Conservation (phyloP, 2,113 vertebrate genomes). For the Clinocottus analis region DNA sequence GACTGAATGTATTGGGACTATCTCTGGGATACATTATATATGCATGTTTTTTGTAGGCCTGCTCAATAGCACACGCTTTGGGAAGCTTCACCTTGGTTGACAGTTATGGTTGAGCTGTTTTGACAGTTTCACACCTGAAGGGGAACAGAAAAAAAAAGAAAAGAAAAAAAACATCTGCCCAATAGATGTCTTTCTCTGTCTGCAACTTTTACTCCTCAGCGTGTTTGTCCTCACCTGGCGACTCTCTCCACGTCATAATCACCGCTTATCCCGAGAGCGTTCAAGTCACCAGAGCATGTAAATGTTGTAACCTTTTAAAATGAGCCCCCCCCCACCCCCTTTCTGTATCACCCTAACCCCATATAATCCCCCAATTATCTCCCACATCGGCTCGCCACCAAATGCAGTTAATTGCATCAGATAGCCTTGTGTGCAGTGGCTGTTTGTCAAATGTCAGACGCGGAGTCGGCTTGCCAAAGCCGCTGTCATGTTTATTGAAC, state of each 20-base stretch:
- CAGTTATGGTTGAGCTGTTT: conserved; percentile 40
- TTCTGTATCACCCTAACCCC: conserved; percentile 5
- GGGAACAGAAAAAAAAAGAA: neutral
- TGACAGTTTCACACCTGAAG: conserved; percentile 53
- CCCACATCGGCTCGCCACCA: conserved; percentile 21
- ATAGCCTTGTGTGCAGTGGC: conserved; percentile 10
- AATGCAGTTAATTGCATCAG: conserved; percentile 42
- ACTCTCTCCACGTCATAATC: neutral
- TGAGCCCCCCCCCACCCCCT: neutral
- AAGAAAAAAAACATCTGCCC: neutral
- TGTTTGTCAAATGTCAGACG: conserved; percentile 52
- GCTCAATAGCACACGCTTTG: conserved; percentile 35
- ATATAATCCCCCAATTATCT: conserved; percentile 20
- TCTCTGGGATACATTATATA: conserved; percentile 2
- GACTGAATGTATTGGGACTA: neutral
- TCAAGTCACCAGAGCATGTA: neutral
- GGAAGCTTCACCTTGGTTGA: neutral
- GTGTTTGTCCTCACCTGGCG: conserved; percentile 30
- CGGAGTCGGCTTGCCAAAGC: conserved; percentile 29
- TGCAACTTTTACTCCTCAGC: conserved; percentile 27
- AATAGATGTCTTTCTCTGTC: neutral
- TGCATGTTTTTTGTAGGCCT: neutral
- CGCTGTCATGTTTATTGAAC: conserved; percentile 41
- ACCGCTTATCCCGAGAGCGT: neutral
- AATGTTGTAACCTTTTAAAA: conserved; percentile 23